phyloP scores from a whole-genome alignment of 2,888 invertebrate genomes.

The Cryptosula pallasiana region DNA sequence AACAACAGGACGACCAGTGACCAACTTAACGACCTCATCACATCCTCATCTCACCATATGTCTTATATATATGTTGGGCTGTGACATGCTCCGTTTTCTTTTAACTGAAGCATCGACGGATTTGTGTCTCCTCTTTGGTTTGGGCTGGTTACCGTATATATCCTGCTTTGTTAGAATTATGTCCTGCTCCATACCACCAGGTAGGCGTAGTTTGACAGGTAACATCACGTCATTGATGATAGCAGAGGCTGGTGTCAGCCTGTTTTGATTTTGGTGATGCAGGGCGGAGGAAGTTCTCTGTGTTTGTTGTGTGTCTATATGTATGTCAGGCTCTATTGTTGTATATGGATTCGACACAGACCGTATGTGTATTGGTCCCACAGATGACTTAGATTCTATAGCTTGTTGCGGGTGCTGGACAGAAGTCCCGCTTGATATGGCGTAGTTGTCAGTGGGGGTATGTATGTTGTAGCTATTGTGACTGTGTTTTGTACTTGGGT shows the following conservation, averaged over 20 bases:
- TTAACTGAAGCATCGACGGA: not conserved
- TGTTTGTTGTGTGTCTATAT: not conserved
- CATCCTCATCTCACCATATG: not conserved
- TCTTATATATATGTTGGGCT: not conserved
- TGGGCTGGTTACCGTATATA: not conserved
- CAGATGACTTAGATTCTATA: not conserved
- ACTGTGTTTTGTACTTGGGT: not conserved
- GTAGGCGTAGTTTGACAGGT: constrained; percentile 6
- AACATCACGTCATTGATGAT: not conserved
- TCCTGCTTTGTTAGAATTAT: constrained; percentile 1
- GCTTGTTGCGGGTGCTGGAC: not conserved
- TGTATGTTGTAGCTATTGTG: not conserved
- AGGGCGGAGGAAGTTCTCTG: not conserved
- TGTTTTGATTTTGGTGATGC: not conserved
- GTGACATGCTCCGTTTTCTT: not conserved
- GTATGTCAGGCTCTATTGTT: not conserved
- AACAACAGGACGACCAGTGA: not conserved
- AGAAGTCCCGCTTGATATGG: too few species aligned
- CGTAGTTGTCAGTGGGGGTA: not conserved
- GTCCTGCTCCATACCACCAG: not conserved
- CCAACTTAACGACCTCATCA: not conserved
- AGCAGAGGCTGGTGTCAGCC: not conserved
- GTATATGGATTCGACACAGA: not conserved
- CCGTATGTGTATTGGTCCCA: not conserved
- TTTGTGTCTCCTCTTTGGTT: not conserved